A percentile compares a stretch with the other conserved stretches of the same genome.
phyloP scores from a whole-genome alignment of 1,140 invertebrate species.

The Pantala flavescens region DNA sequence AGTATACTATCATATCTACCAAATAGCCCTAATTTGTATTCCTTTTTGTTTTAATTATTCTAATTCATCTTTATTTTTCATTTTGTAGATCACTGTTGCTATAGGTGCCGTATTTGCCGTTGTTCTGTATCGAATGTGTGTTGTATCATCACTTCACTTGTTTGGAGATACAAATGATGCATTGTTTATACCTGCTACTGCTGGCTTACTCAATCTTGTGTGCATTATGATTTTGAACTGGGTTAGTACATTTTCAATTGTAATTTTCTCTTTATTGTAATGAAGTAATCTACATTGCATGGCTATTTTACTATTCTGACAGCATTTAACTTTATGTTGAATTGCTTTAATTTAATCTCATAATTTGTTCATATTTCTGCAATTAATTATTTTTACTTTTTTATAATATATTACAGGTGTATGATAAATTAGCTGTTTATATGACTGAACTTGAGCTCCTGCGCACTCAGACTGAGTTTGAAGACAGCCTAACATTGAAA shows the following conservation, averaged over 20 bases:
- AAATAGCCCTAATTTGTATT: too few species aligned
- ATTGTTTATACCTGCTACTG: slow-evolving; percentile 71
- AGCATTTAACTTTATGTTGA: too few species aligned
- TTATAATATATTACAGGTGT: slow-evolving; percentile 49
- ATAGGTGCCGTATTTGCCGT: slow-evolving; percentile 80
- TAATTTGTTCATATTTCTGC: not conserved
- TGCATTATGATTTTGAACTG: slow-evolving; percentile 82
- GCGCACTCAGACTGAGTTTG: slow-evolving; percentile 94
- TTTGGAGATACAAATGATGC: slow-evolving; percentile 48
- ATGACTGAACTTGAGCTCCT: slow-evolving; percentile 90
- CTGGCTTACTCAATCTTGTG: slow-evolving; percentile 74
- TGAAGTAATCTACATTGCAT: too few species aligned
- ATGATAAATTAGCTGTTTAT: slow-evolving; percentile 78
- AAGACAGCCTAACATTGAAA: slow-evolving; percentile 92
- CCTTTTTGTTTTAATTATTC: too few species aligned
- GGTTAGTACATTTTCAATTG: slow-evolving; percentile 27
- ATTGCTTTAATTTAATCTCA: too few species aligned
- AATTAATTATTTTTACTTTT: slow-evolving; percentile 9
- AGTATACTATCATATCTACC: too few species aligned
- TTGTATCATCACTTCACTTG: slow-evolving; percentile 58
- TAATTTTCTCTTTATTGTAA: too few species aligned
- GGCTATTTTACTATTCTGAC: too few species aligned
- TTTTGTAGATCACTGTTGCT: slow-evolving; percentile 43
- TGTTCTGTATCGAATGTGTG: slow-evolving; percentile 83
- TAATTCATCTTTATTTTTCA: too few species aligned